Evolutionary conservation across 2,888 invertebrate genomes (phyloP).

Genomic region (Chirona hameri): DNA sequence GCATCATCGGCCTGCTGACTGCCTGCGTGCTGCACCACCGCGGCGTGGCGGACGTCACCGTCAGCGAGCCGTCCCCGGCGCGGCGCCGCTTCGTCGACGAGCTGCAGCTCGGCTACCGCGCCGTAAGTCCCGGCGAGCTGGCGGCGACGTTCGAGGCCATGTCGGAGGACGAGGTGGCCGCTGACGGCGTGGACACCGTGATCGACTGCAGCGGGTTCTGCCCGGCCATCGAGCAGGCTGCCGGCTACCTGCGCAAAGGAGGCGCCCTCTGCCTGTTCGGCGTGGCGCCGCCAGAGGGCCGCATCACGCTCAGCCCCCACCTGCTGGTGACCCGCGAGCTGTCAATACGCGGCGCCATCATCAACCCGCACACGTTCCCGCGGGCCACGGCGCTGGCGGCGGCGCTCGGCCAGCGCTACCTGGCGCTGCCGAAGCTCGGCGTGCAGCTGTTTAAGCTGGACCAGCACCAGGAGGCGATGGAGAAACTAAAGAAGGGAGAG

Average conservation of each 20-base stretch:
- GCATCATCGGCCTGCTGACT: slow-evolving; percentile 71
- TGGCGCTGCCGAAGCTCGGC: not conserved
- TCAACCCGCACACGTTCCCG: not conserved
- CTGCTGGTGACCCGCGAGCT: not conserved
- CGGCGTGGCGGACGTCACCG: slow-evolving; percentile 64
- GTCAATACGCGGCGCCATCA: not conserved
- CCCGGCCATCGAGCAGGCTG: slow-evolving; percentile 62
- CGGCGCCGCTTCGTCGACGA: slow-evolving; percentile 47
- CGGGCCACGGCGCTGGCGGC: not conserved
- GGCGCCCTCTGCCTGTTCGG: slow-evolving; percentile 67
- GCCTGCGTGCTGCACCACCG: slow-evolving; percentile 61
- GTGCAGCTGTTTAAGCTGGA: not conserved
- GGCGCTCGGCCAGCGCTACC: not conserved
- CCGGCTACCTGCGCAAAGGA: slow-evolving; percentile 56
- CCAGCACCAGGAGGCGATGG: not conserved
- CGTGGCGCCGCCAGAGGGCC: slow-evolving; percentile 55
- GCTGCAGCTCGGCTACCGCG: slow-evolving; percentile 43
- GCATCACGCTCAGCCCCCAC: not conserved
- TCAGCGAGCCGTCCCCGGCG: slow-evolving; percentile 61
- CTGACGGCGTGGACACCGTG: slow-evolving; percentile 58
- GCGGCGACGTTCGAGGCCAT: not conserved
- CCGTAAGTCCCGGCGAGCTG: not conserved
- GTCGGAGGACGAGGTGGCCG: not conserved
- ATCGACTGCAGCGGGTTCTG: slow-evolving; percentile 71
- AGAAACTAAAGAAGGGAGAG: not conserved